Base-by-base conservation (phyloP, 2,888 invertebrate genomes). In the Agapostemon virescens region DNA sequence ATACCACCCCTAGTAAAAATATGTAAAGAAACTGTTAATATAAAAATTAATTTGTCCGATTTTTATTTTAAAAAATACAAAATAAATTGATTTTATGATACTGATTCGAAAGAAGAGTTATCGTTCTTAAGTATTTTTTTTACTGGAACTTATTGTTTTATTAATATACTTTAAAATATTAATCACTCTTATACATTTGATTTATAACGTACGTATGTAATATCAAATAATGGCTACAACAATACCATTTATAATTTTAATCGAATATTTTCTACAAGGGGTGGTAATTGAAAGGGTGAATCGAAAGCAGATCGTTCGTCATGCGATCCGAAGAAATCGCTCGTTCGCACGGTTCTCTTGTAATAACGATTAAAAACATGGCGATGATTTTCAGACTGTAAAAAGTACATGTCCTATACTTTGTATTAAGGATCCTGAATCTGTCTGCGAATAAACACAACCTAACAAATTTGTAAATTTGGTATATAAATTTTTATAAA, bases 311-410 rank as follows among this genome's bases (percentile, higher is more conserved):
- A 64, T 69, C 66, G 68, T 72, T 74, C 58, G 64, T 69, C 80
- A 72, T 80, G 75, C 52, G 81, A 76, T 42, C 45, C 42, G 61
- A 72, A 76, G 72, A 81, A 81, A 72, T 81, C 72, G 71, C 20
- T 52, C 40, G 81, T 81, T 67, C 20, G 23, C 64, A 79, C 33
- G 40, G 55, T 69, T 33, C 64, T 49, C 69, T n/a, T n/a, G 69
- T 49, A 3, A 30, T 55, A 69, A 42, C 42, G 67, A 67, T 30
- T 52, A 40, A 42, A 36, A 45, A 58, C 15, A 79, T 80, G 74
- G 61, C 45, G 55, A 66, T 69, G 69, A 49, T 55, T 64, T 55
- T 64, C 38, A 73, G 30, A 38, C 55, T 58, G 38, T 79, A 69
- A 73, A 45, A 33, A 38, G 38, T 64, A 69, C 45, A 72, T 52